These are phyloP conservation scores for Oncorhynchus clarkii DNA, from an alignment of 2,113 vertebrate genomes.

Conservation along the genomic window DNA sequence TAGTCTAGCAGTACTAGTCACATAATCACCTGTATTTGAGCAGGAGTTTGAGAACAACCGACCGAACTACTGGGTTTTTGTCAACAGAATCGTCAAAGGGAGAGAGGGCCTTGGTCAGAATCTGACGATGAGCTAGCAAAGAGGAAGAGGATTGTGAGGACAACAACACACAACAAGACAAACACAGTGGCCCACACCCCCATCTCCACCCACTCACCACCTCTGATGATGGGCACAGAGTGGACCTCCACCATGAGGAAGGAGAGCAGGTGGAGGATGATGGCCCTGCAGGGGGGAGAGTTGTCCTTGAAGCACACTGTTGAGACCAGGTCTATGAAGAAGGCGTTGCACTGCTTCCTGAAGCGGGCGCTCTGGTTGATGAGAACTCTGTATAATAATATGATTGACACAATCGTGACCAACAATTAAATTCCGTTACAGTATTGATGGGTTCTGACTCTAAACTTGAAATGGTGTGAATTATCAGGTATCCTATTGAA, in stretches of 20 bases:
- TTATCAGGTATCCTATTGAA: too few species aligned
- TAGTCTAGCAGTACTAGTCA: background rate
- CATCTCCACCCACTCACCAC: conserved; percentile 33
- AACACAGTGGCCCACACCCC: background rate
- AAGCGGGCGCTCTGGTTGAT: conserved; percentile 75
- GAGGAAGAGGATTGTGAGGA: background rate
- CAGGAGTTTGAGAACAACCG: conserved; percentile 88
- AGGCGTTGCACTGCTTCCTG: conserved; percentile 84
- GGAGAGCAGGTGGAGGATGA: conserved; percentile 78
- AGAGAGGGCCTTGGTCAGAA: conserved; percentile 84
- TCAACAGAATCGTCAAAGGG: conserved; percentile 90
- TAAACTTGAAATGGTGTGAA: too few species aligned
- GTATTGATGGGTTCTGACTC: too few species aligned
- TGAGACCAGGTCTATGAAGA: conserved; percentile 91
- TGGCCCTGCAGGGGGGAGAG: conserved; percentile 72
- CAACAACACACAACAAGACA: background rate
- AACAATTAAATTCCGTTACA: background rate
- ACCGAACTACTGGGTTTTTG: conserved; percentile 88
- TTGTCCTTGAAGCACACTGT: conserved; percentile 92
- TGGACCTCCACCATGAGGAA: conserved; percentile 78
- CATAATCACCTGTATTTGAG: conserved; percentile 88
- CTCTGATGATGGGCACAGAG: conserved; percentile 27
- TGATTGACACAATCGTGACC: too few species aligned
- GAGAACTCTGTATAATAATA: conserved; percentile 22
- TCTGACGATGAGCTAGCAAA: conserved; percentile 45